phyloP scores from a whole-genome alignment of 2,888 invertebrate species.

The Artemia sp. region DNA sequence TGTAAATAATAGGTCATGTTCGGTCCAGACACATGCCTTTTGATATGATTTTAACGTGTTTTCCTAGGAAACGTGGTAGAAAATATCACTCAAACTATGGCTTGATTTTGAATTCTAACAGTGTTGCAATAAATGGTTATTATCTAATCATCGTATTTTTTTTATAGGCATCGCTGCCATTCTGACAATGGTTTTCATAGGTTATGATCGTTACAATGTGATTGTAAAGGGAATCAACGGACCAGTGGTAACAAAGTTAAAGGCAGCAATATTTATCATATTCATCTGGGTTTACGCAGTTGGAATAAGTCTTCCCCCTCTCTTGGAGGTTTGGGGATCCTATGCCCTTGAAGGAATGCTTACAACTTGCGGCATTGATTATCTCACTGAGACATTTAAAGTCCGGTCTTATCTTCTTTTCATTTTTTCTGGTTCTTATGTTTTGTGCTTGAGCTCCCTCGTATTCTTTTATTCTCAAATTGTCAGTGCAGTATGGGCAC shows the following conservation, averaged over 20 bases:
- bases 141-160: background rate
- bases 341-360: conserved; percentile 58
- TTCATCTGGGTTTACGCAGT: conserved; percentile 25
- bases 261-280: conserved; percentile 21
- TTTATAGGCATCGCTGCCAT: conserved; percentile 23
- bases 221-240: conserved; percentile 22
- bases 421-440: conserved; percentile 59
- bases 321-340: conserved; percentile 22
- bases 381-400: conserved; percentile 57
- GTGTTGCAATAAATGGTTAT: no score
- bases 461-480: conserved; percentile 70
- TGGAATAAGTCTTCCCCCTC: conserved; percentile 23
- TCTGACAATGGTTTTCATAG: conserved; percentile 24
- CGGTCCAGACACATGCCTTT: no score
- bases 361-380: conserved; percentile 68
- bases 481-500: conserved; percentile 66
- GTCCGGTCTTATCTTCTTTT: conserved; percentile 55
- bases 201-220: conserved; percentile 24
- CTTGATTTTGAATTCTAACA: no score
- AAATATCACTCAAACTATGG: no score
- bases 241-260: conserved; percentile 20
- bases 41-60: no score
- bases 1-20: no score
- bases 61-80: no score
- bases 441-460: conserved; percentile 56